A percentile compares a stretch with the other conserved stretches of the same genome.
phyloP scores from a whole-genome alignment of 2,888 invertebrate species.

The Stramonita haemastoma region DNA sequence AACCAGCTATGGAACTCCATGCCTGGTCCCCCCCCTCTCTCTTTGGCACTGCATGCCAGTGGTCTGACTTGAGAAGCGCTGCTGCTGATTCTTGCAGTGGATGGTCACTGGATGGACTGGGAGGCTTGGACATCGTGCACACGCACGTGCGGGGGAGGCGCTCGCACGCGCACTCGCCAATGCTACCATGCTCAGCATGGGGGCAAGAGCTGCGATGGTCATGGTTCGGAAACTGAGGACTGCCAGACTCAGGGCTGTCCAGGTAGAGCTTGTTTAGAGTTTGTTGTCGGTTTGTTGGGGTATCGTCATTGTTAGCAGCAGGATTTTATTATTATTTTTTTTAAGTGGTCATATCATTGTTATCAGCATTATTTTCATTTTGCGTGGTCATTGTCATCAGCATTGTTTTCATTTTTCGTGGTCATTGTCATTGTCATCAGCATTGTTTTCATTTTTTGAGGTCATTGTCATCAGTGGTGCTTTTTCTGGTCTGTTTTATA shows the following conservation, averaged over 20 bases:
- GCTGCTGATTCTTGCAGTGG: conserved; percentile 52
- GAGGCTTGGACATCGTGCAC: conserved; percentile 64
- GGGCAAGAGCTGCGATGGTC: conserved; percentile 62
- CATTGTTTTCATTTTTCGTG: background rate
- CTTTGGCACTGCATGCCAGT: background rate
- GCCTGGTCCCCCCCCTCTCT: background rate
- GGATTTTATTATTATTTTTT: too few species aligned
- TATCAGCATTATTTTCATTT: too few species aligned
- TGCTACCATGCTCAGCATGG: conserved; percentile 60
- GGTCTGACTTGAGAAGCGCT: conserved; percentile 38
- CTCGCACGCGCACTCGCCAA: conserved; percentile 55
- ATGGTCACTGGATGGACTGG: conserved; percentile 64
- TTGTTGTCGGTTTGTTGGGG: background rate
- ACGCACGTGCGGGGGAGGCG: conserved; percentile 69
- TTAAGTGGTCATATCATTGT: too few species aligned
- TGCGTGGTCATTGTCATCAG: too few species aligned
- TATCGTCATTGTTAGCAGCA: background rate
- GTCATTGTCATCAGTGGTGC: too few species aligned
- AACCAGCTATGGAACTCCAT: background rate
- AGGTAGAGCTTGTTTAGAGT: conserved; percentile 26
- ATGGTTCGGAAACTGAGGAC: conserved; percentile 23
- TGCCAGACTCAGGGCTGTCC: conserved; percentile 43
- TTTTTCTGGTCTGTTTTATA: too few species aligned
- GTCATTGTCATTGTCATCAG: background rate
- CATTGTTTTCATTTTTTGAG: background rate